Evolutionary conservation across 1,140 invertebrate genomes (phyloP).

Genomic region (Centruroides sculpturatus): DNA sequence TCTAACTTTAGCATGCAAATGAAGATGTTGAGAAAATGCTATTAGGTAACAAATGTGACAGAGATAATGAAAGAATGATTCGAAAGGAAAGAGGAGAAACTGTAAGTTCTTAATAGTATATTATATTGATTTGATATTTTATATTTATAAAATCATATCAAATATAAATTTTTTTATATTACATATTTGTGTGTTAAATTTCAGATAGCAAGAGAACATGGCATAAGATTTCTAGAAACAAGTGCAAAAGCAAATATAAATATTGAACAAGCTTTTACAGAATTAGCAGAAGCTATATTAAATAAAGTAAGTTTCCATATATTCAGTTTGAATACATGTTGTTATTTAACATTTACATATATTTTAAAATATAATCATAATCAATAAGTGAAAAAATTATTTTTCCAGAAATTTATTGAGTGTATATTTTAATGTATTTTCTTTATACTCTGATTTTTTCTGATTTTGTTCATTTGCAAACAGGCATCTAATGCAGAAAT

Average conservation of each 20-base stretch:
- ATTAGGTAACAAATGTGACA: slow-evolving; percentile 42
- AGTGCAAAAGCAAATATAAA: slow-evolving; percentile 39
- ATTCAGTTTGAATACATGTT: too few relatives aligned
- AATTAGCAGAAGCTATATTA: slow-evolving; percentile 38
- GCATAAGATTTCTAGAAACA: slow-evolving; percentile 39
- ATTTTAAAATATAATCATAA: too few relatives aligned
- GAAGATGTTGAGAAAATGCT: slow-evolving; percentile 43
- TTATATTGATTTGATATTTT: neutral
- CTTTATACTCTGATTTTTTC: too few relatives aligned
- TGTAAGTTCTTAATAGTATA: neutral
- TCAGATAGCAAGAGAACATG: slow-evolving; percentile 40
- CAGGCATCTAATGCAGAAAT: too few relatives aligned
- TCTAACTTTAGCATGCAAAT: slow-evolving; percentile 26
- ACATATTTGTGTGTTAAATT: slow-evolving; percentile 21
- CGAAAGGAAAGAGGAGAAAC: slow-evolving; percentile 33
- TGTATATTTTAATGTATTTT: too few relatives aligned
- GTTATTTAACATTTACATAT: too few relatives aligned
- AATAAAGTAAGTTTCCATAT: slow-evolving; percentile 24
- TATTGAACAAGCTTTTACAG: slow-evolving; percentile 39
- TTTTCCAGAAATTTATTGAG: too few relatives aligned
- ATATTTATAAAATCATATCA: neutral
- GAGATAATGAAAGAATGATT: slow-evolving; percentile 38
- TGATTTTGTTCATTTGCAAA: too few relatives aligned
- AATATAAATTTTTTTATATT: neutral
- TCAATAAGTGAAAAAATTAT: too few relatives aligned